Base-by-base conservation (phyloP, 1,140 invertebrate genomes). In the Berghia stephanieae region DNA sequence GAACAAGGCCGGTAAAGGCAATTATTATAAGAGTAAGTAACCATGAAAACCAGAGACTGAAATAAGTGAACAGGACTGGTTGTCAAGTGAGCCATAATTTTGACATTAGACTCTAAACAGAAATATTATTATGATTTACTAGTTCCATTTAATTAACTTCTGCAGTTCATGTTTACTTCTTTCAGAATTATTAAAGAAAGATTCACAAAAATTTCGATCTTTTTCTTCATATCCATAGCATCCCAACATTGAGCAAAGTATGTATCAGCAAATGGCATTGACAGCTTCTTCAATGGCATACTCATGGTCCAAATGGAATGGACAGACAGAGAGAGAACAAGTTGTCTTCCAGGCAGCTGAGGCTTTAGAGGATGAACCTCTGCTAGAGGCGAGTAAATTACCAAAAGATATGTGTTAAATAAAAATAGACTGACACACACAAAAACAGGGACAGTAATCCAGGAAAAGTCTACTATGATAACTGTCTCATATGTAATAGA, bases 221-320 rank as follows among this genome's bases (percentile, higher is more conserved):
- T 66, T 66, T 34, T 27, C 31, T 34, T 38, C n/a, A 49, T 49
- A 49, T 49, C 13, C 8, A 4, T 75, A 88, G 87, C 85, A 88
- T 77, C 78, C 92, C 82, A 91, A 93, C 1, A 91, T 93, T 78
- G 95, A 96, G 87, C 92, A 93, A 73, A 94, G 96, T 87, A 89
- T 94, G 21, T 96, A 96, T 84, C 92, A 89, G 63, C 95, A 95
- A 81, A 95, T 97, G 92, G 94, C 95, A 0, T 90, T 94, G 34
- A 87, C 94, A 8, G 92, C 93, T 4, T 92, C 93, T 0, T 91
- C 92, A 3, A 95, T 94, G 83, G 94, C 94, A 77, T 96, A 96
- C 83, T 92, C 94, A 44, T 97, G 95, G 94, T 96, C 95, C 16
- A 92, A 95, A 60, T 97, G 95, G 95, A 97, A 97, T 83, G 89